Evolutionary conservation across 2,113 vertebrate species (phyloP), one percentile per base, ranked within the genome.

Genomic region (Penelope pileata): DNA sequence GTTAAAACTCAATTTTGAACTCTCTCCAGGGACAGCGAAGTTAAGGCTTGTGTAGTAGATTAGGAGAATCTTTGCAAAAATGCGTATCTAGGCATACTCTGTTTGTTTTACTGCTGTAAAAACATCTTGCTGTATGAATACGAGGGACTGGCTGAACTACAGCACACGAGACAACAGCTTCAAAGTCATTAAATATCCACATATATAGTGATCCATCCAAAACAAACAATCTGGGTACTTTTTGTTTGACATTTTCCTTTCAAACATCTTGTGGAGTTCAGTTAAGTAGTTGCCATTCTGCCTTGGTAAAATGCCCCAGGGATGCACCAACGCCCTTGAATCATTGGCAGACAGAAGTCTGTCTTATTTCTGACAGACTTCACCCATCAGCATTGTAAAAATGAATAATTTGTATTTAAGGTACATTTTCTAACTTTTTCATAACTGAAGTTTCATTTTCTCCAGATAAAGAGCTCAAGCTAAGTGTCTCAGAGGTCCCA

Each of bases 1-100:
- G 23, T 32, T 68, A 93, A 94, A 93, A 70, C 30, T 68, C 59
- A 51, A 8, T 75, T 86, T 81, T 56, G 43, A 84, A 66, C 29
- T 74, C 32, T 36, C 50, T 77, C 26, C 21, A 77, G 64, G 56
- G 72, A 58, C 17, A 90, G 34, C 11, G 63, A 88, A 93, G 47
- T 17, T 78, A 53, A 74, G 58, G 48, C 60, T 63, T 74, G 17
- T 38, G 32, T 50, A 30, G 29, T 15, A 64, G 72, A 59, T 54
- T 40, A 70, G 23, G 11, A 42, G 45, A 8, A 80, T 38, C 51
- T 66, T 79, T 56, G 24, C 7, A 82, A 73, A 91, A 93, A 86
- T 11, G 45, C 0, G 0, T 43, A 74, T 50, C 30, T 70, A 67
- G 32, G 23, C 30, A 62, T 29, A 43, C 4, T 50, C 34, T 80